Evolutionary conservation across 2,888 invertebrate genomes (phyloP), one percentile per base, ranked within the genome.

Genomic region (Eugnorisma glareosa): DNA sequence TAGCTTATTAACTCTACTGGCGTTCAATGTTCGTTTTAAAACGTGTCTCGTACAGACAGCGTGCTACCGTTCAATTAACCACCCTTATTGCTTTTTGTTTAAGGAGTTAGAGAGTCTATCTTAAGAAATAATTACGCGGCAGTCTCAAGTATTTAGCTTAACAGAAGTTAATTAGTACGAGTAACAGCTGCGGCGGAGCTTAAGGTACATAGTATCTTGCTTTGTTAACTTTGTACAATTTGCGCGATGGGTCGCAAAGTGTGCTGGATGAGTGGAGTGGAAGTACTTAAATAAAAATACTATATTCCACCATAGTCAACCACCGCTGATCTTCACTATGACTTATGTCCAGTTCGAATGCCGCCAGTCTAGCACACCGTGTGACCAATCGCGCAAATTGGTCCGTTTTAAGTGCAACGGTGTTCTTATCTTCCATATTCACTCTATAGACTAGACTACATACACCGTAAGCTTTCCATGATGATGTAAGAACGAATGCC

Each of bases 81-180:
- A 83, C 83, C 81, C 79, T 86, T 88, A 89, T 87, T 87, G 83
- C 82, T 86, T 86, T 90, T 86, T 86, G 85, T 88, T 89, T 85
- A 81, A 85, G 83, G 82, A 89, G 85, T 82, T 83, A 83, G 84
- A 85, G 83, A 74, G 82, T 80, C 87, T 89, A 89, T 89, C 86
- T 85, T 78, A 79, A 85, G 84, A 90, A 90, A 90, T 91, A 91
- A 91, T 92, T 92, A 89, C 88, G 84, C 81, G 83, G 88, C 82
- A 83, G 89, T 90, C 90, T 90, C 85, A 88, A 93, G 92, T 91
- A 90, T 92, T 92, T 90, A 92, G 91, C 92, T 94, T 90, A 91
- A 91, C 89, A 91, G 88, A 94, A 94, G 93, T 94, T 95, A 95
- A 94, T 95, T 94, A 94, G 93, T 91, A 88, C 77, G 79, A 85